Base-by-base conservation (phyloP, 2,113 vertebrate genomes). In the Poeciliopsis retropinna region DNA sequence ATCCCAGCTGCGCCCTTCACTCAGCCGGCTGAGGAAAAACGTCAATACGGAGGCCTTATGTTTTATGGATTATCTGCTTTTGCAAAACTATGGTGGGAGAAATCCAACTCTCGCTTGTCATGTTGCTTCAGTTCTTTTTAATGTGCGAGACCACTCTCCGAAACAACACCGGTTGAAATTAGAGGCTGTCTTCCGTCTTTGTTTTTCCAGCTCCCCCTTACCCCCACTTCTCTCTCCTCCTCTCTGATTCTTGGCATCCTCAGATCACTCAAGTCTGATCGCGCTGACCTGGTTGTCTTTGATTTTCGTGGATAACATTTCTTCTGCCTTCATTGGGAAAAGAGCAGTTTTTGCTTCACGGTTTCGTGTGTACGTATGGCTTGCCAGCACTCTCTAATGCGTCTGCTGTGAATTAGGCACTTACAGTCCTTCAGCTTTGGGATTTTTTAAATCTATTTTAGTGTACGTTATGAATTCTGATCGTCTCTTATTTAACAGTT, bases 41-140 rank as follows among this genome's bases (percentile, higher is more conserved):
- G 90, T 93, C 92, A 92, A 89, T 93, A 92, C 73, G 4, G 81
- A 89, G 85, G 83, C 85, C 85, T 93, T 92, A 93, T 90, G 88
- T 92, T 92, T 93, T 89, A 92, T 92, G 91, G 88, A 93, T 92
- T 91, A 89, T 91, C 80, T 90, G 88, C 88, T 92, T 89, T 83
- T 84, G 84, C 80, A 87, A 92, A 92, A 88, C 82, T 87, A 88
- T 76, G 70, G 88, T 72, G 86, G 72, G 90, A 88, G 86, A 92
- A 91, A 87, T 64, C 88, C 89, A 91, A 91, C 85, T 87, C 83
- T 81, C 73, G 74, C 89, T 88, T 92, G 92, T 92, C 90, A 91
- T 91, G 91, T 90, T 87, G 73, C 81, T 54, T 85, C 86, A 79
- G 80, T 86, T 89, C 78, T 84, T 89, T 82, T 82, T 87, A 91